These are phyloP conservation scores for Agriopis aurantiaria DNA, from an alignment of 2,888 invertebrate genomes.

Conservation along the genomic window DNA sequence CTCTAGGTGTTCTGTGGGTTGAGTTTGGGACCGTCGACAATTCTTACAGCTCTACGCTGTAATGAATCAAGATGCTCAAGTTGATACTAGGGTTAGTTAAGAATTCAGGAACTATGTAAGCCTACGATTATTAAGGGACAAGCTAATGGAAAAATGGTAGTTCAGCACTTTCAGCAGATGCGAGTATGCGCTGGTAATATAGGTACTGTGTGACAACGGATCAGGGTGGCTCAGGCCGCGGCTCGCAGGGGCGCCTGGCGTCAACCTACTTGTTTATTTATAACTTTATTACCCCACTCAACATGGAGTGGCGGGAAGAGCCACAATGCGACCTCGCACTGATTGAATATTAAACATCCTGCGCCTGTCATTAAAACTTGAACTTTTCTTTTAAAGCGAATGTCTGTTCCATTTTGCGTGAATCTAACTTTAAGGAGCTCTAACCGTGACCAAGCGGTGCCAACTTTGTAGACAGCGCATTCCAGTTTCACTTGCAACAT, in stretches of 20 bases:
- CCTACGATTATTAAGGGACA: background rate
- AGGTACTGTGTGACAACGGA: conserved; percentile 23
- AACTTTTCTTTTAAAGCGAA: conserved; percentile 46
- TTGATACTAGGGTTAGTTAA: background rate
- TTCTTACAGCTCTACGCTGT: no score
- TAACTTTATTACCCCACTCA: conserved; percentile 79
- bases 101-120: background rate
- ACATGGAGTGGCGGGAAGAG: conserved; percentile 72
- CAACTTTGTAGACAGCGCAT: conserved; percentile 30
- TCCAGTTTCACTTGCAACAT: conserved; percentile 5
- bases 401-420: conserved; percentile 28
- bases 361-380: conserved; percentile 56
- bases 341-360: conserved; percentile 78
- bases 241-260: conserved; percentile 48
- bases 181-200: conserved; percentile 15
- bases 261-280: conserved; percentile 77
- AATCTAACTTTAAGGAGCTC: conserved; percentile 22
- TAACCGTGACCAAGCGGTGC: conserved; percentile 30
- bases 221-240: conserved; percentile 23
- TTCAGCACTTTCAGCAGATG: conserved; percentile 1
- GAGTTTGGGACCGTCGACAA: no score
- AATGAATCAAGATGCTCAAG: no score
- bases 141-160: conserved; percentile 8
- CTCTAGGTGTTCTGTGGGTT: no score
- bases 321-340: conserved; percentile 72